Conservation (phyloP, 2,888 invertebrate species). For the Cryptocheilus praepositus region DNA sequence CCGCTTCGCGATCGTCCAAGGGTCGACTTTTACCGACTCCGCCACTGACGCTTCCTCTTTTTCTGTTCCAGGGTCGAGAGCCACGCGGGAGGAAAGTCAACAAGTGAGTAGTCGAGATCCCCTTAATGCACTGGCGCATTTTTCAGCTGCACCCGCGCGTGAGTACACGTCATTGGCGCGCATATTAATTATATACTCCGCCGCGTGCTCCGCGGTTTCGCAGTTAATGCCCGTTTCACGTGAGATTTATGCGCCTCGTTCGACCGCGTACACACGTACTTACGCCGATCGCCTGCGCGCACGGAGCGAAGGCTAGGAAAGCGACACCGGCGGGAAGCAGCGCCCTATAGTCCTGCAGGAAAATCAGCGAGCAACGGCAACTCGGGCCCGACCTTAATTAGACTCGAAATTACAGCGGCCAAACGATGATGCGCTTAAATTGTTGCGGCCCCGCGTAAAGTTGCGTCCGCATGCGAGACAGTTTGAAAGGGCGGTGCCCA, state of each 20-base stretch:
- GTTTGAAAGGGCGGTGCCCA: slow-evolving; percentile 24
- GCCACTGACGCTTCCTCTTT: slow-evolving; percentile 11
- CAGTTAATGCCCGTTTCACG: slow-evolving; percentile 35
- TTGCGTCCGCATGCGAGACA: background rate
- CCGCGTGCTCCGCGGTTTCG: slow-evolving; percentile 19
- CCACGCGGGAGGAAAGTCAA: slow-evolving; percentile 36
- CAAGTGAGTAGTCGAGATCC: slow-evolving; percentile 43
- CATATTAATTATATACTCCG: slow-evolving; percentile 33
- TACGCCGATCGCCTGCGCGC: slow-evolving; percentile 11
- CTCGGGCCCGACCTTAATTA: slow-evolving; percentile 33
- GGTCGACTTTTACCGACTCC: no score
- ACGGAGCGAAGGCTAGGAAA: no score
- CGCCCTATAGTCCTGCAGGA: no score
- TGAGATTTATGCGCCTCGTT: slow-evolving; percentile 36
- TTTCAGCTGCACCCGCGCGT: slow-evolving; percentile 18
- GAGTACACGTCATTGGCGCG: slow-evolving; percentile 19
- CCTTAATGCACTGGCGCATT: slow-evolving; percentile 16
- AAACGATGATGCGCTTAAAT: slow-evolving; percentile 30
- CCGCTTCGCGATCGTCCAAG: no score
- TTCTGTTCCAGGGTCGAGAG: slow-evolving; percentile 43
- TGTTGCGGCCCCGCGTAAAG: background rate
- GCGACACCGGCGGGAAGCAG: no score
- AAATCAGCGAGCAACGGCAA: background rate
- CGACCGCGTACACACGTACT: slow-evolving; percentile 13
- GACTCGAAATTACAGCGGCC: slow-evolving; percentile 35